Conservation (phyloP, 2,888 invertebrate species). For the Dynastes grantii region DNA sequence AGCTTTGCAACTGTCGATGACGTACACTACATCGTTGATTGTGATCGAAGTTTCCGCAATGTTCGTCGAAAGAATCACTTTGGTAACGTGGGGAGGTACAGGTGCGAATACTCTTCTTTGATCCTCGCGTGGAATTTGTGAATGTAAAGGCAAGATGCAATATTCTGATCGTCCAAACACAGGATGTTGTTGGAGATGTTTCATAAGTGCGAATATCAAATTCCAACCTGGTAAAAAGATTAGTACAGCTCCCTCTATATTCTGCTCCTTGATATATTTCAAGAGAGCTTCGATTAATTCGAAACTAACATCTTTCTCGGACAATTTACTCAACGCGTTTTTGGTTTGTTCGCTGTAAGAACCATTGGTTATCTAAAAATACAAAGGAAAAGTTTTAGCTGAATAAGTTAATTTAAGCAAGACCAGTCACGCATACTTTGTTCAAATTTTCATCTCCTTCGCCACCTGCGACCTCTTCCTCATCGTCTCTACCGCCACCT, state of each 20-base stretch:
- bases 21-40: constrained; percentile 98
- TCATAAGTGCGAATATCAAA: constrained; percentile 93
- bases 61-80: constrained; percentile 97
- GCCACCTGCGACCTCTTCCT: constrained; percentile 72
- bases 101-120: constrained; percentile 94
- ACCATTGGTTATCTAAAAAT: constrained; percentile 61
- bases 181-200: constrained; percentile 84
- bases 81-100: constrained; percentile 87
- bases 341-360: constrained; percentile 77
- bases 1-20: constrained; percentile 97
- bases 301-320: constrained; percentile 94
- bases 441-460: constrained; percentile 82
- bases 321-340: constrained; percentile 82
- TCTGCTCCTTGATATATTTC: constrained; percentile 74
- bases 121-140: constrained; percentile 96
- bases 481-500: constrained; percentile 72
- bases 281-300: constrained; percentile 91
- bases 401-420: background rate
- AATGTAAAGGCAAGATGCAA: constrained; percentile 94
- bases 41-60: constrained; percentile 99
- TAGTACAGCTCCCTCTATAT: constrained; percentile 88
- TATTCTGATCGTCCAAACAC: constrained; percentile 76
- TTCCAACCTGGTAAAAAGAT: constrained; percentile 98
- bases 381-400: constrained; percentile 47
- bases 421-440: constrained; percentile 69